Percentiles rank a stretch among this genome's conserved stretches.
These are phyloP conservation scores for Adelges cooleyi DNA, from an alignment of 1,140 invertebrate species.

Conservation along the genomic window DNA sequence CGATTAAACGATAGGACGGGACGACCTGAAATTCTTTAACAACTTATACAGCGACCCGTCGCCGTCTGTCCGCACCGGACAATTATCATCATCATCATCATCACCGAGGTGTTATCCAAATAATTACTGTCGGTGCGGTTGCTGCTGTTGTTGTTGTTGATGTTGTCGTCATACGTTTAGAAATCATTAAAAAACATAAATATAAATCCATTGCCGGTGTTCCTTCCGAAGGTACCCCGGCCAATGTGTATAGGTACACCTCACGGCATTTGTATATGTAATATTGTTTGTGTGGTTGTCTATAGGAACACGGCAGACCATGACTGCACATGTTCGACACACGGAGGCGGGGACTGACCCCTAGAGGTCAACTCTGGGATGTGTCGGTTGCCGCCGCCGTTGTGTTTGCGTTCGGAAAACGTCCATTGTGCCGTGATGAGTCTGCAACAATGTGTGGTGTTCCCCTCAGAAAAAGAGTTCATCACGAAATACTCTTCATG, in stretches of 20 bases:
- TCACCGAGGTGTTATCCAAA: no score
- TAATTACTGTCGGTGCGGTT: no score
- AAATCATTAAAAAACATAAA: not conserved
- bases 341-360: not conserved
- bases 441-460: constrained; percentile 13
- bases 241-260: constrained; percentile 8
- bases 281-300: not conserved
- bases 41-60: no score
- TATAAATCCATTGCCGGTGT: not conserved
- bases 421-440: constrained; percentile 20
- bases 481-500: constrained; percentile 16
- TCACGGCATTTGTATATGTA: no score
- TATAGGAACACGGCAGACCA: constrained; percentile 13
- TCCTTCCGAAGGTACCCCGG: not conserved
- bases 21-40: no score
- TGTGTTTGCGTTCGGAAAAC: constrained; percentile 2
- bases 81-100: no score
- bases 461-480: constrained; percentile 9
- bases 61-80: no score
- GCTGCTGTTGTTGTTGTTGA: no score
- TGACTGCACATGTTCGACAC: constrained; percentile 3
- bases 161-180: not conserved
- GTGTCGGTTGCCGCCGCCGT: not conserved
- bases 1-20: no score
- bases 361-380: not conserved